Base-by-base conservation (phyloP, 2,797 vertebrate species). In the Acropternis orthonyx region DNA sequence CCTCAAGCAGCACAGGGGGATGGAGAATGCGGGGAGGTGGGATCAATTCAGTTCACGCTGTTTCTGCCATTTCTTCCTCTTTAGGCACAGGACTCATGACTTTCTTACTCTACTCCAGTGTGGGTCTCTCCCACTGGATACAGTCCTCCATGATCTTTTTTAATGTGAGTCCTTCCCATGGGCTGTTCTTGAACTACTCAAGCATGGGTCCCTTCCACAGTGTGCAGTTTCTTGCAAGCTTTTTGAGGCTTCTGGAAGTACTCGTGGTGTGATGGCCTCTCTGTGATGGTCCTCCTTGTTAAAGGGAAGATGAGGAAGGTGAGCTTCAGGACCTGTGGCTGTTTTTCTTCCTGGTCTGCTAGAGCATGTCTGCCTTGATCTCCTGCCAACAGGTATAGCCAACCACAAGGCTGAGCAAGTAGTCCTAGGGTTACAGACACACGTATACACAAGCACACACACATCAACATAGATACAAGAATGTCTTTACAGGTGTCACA, bases 211-310 rank as follows among this genome's bases (percentile, higher is more conserved):
- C 4, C 18, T 56, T 34, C 43, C 18, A 51, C 30, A 34, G 21
- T 3, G 17, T 19, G 17, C 10, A 39, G 14, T 28, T 43, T 62
- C 55, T 62, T 49, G 41, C 13, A 69, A 44, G 9, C 5, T 51
- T 23, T 24, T 56, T 52, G 24, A 56, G 18, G 7, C 3, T 71
- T 85, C n/a, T 61, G 23, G 8, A 88, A 81, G 7, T 17, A 34
- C 13, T 41, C 37, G 16, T 43, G 27, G 43, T 49, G 14, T 26
- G 18, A 34, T 6, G 2, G 24, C 5, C 7, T 36, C 37, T 43
- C 7, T 2, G 0, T 37, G n/a, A 32, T 3, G 2, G 7, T 46
- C 46, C 10, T 51, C 8, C 7, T 65, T 28, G 6, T 58, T 46
- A 43, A 65, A 61, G 12, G 4, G 32, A 85, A 75, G 56, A 6